Evolutionary conservation across 2,888 invertebrate species (phyloP), one percentile per base, ranked within the genome.

Genomic region (Euproctis similis): DNA sequence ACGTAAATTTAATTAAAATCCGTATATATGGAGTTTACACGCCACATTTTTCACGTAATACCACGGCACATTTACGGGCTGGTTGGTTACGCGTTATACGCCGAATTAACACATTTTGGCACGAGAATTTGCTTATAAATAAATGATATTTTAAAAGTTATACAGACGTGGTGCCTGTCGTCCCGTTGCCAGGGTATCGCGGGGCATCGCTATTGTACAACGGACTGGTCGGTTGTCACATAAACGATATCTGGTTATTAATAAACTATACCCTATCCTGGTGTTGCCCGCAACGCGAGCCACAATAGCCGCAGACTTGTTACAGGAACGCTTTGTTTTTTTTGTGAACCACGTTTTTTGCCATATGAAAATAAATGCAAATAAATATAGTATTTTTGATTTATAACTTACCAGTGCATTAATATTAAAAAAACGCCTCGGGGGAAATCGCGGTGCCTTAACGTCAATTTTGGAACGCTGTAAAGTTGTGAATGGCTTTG

Each of bases 201-300:
- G 73, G 70, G 70, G 72, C 57, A 66, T 51, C 55, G 44, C 59
- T 57, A 59, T 52, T 53, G 57, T 68, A 64, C 55, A 34, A 47
- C 45, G 52, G 67, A 73, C 70, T 74, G 70, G 75, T 74, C 60
- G 65, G 57, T 63, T 59, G 51, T 63, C 60, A 67, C 71, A 69
- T 65, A 61, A 54, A 56, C 60, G 61, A 51, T 69, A 73, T 71
- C 61, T 59, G 67, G 70, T 71, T 66, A 73, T 75, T 73, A 74
- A 74, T 75, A 70, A 71, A 74, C 69, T 69, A 67, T 65, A 69
- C 59, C 53, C 60, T n/a, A n/a, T n/a, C n/a, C n/a, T n/a, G n/a
- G n/a, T 56, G 59, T 61, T 60, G 57, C 61, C n/a, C 54, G 58
- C 53, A 41, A 46, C 53, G 52, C 59, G 55, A 58, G 58, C 63